Evolutionary conservation across 2,113 vertebrate genomes (phyloP).

Genomic region (Uropsilus gracilis): DNA sequence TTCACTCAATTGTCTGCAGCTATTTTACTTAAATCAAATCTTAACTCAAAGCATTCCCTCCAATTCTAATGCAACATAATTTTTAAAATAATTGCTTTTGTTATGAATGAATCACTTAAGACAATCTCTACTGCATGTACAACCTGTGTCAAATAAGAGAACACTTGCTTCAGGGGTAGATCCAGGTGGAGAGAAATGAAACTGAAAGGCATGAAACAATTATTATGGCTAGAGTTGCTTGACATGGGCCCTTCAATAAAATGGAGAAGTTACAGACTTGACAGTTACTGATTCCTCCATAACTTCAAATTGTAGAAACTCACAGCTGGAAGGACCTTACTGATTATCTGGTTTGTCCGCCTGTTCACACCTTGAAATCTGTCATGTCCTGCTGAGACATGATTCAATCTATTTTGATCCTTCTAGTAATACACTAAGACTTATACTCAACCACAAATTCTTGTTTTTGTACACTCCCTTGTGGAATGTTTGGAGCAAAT

Average conservation of each 20-base stretch:
- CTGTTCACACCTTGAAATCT: neutral
- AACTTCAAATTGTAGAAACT: neutral
- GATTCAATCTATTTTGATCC: neutral
- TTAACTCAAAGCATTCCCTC: neutral
- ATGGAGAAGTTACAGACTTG: neutral
- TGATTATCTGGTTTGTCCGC: neutral
- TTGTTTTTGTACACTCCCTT: neutral
- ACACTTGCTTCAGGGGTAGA: accelerated
- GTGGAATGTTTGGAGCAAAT: neutral
- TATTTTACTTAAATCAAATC: neutral
- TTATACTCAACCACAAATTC: neutral
- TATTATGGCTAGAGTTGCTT: neutral
- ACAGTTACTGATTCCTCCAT: neutral
- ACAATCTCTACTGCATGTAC: neutral
- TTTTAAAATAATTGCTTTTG: neutral
- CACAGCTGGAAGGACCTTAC: neutral
- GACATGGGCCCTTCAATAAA: neutral
- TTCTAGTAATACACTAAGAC: neutral
- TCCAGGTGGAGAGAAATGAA: neutral
- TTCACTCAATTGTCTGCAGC: neutral
- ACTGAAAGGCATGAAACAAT: neutral
- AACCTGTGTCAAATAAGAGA: neutral
- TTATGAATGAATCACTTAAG: neutral
- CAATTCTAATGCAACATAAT: neutral
- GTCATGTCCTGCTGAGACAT: neutral